Evolutionary conservation across 2,797 vertebrate genomes (phyloP).

Genomic region (Falco concolor): DNA sequence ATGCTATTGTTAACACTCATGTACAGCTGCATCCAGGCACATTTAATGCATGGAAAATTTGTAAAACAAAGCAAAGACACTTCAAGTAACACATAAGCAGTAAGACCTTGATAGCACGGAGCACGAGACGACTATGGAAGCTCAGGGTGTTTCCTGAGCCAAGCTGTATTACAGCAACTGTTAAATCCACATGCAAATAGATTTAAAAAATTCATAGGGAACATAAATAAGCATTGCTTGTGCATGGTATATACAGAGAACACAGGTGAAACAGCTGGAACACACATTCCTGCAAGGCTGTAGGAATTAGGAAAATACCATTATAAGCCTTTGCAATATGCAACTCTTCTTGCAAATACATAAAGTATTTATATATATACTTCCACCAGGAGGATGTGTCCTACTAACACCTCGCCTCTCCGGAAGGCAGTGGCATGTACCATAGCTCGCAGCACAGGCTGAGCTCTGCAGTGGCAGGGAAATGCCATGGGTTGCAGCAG

Average conservation of each 20-base stretch:
- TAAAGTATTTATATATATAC: neutral
- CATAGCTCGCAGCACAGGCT: fast-evolving
- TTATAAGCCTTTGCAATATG: neutral
- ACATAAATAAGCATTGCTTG: neutral
- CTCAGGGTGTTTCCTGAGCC: neutral
- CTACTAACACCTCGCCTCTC: neutral
- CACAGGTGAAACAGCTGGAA: neutral
- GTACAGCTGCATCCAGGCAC: neutral
- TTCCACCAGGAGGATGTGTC: neutral
- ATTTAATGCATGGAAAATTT: neutral
- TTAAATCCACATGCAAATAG: neutral
- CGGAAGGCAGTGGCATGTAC: fast-evolving
- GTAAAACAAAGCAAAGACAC: neutral
- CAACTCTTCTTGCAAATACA: neutral
- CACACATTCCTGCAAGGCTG: neutral
- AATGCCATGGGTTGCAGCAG: neutral
- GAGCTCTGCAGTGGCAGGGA: neutral
- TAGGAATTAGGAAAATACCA: neutral
- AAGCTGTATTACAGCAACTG: neutral
- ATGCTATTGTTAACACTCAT: neutral
- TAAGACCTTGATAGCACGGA: neutral
- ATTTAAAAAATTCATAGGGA: neutral
- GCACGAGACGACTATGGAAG: neutral
- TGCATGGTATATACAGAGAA: neutral
- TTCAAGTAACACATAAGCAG: neutral